A percentile compares a stretch with the other conserved stretches of the same genome.
Evolutionary conservation across 2,888 invertebrate species (phyloP).

Genomic region (Hermodice carunculata): DNA sequence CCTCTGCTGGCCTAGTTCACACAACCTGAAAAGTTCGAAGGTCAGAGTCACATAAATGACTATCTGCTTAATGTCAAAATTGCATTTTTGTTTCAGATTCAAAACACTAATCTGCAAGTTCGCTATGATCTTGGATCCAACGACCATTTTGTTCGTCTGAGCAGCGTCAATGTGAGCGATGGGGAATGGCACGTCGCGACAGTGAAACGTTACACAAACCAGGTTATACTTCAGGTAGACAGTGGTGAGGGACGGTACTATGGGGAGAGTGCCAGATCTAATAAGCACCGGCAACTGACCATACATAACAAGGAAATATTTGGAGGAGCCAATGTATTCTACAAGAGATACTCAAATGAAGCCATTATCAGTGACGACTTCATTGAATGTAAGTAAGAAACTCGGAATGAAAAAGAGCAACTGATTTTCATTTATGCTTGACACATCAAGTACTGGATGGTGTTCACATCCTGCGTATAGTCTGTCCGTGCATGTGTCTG

Average conservation of each 20-base stretch:
- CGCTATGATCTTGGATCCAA: constrained; percentile 90
- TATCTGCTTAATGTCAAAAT: no score
- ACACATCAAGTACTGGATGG: no score
- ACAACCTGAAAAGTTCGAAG: no score
- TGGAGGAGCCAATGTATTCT: constrained; percentile 95
- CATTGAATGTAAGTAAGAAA: constrained; percentile 10
- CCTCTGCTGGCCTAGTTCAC: no score
- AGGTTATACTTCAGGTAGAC: constrained; percentile 89
- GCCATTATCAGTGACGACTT: constrained; percentile 6
- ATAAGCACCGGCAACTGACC: constrained; percentile 21
- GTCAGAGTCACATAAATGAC: no score
- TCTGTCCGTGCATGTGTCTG: no score
- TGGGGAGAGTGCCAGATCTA: constrained; percentile 31
- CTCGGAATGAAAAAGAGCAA: no score
- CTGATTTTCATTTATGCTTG: no score
- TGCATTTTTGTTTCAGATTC: no score
- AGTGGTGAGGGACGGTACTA: constrained; percentile 85
- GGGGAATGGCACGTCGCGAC: constrained; percentile 97
- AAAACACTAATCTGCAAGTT: constrained; percentile 90
- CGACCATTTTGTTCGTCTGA: constrained; percentile 79
- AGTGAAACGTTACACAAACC: constrained; percentile 91
- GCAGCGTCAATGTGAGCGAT: constrained; percentile 74
- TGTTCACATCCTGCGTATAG: no score
- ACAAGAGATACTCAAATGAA: constrained; percentile 73
- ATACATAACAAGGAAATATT: constrained; percentile 82